phyloP scores from a whole-genome alignment of 2,888 invertebrate species.

The Netelia inedita region DNA sequence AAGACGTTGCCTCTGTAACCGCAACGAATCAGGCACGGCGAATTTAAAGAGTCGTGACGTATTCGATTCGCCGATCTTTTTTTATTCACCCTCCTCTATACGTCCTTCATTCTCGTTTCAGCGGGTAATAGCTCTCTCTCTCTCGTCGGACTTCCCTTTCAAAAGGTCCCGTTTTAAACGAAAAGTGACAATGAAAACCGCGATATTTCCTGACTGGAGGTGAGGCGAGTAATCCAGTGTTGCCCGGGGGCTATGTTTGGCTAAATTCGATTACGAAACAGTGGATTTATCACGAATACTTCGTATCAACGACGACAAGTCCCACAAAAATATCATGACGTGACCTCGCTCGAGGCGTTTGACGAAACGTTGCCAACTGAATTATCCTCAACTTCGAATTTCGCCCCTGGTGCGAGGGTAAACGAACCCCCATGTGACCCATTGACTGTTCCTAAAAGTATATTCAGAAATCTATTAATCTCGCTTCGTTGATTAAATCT shows the following conservation, averaged over 20 bases:
- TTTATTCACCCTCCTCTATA: constrained; percentile 49
- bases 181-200: constrained; percentile 31
- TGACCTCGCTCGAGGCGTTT: too few relatives aligned
- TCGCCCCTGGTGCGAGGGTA: not conserved
- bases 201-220: constrained; percentile 15
- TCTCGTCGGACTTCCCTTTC: not conserved
- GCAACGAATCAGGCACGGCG: constrained; percentile 78
- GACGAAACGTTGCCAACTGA: too few relatives aligned
- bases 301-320: constrained; percentile 4
- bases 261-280: constrained; percentile 36
- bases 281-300: not conserved
- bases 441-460: not conserved
- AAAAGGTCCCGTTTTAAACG: not conserved
- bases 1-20: constrained; percentile 76
- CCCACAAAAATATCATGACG: too few relatives aligned
- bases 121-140: not conserved
- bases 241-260: constrained; percentile 27
- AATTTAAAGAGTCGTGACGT: constrained; percentile 79
- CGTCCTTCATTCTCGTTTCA: not conserved
- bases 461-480: not conserved
- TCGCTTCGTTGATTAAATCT: not conserved
- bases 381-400: not conserved
- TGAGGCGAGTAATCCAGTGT: constrained; percentile 40
- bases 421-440: not conserved
- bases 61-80: constrained; percentile 77